These are phyloP conservation scores for Cyphomyrus plagiostoma DNA, from an alignment of 2,113 vertebrate genomes.

Conservation along the genomic window DNA sequence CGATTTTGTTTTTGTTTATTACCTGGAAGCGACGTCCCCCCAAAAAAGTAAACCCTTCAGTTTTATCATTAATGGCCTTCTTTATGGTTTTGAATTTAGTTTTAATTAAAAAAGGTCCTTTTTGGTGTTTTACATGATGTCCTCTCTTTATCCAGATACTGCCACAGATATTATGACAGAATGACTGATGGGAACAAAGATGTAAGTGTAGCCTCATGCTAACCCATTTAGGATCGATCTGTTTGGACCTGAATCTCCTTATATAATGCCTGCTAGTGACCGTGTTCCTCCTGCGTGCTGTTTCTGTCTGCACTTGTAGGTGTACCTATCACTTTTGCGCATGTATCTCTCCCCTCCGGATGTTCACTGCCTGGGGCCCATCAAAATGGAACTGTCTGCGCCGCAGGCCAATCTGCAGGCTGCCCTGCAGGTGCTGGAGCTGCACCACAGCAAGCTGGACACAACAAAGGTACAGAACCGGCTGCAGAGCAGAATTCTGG, in stretches of 20 bases:
- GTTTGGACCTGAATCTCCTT: no score
- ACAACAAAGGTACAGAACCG: slow-evolving; percentile 82
- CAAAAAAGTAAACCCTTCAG: neutral
- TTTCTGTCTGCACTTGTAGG: slow-evolving; percentile 56
- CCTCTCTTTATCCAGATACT: slow-evolving; percentile 68
- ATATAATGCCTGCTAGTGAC: neutral
- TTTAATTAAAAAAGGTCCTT: neutral
- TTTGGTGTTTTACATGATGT: neutral
- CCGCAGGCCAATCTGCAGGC: slow-evolving; percentile 89
- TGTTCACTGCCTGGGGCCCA: slow-evolving; percentile 85
- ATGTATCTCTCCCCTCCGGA: slow-evolving; percentile 97
- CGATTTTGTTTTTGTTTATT: neutral
- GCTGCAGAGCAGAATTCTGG: neutral
- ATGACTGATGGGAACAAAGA: slow-evolving; percentile 82
- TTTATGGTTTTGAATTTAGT: neutral
- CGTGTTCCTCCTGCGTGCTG: no score
- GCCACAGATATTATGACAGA: slow-evolving; percentile 82
- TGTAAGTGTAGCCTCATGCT: slow-evolving; percentile 63
- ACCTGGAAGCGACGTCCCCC: neutral
- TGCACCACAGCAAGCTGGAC: slow-evolving; percentile 93
- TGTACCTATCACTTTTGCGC: slow-evolving; percentile 88
- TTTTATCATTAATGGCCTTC: neutral
- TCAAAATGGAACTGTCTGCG: slow-evolving; percentile 85
- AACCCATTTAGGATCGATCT: neutral
- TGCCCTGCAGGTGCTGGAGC: slow-evolving; percentile 83